These are phyloP conservation scores for Gallinago undulata DNA, from an alignment of 2,113 vertebrate species.

Conservation along the genomic window DNA sequence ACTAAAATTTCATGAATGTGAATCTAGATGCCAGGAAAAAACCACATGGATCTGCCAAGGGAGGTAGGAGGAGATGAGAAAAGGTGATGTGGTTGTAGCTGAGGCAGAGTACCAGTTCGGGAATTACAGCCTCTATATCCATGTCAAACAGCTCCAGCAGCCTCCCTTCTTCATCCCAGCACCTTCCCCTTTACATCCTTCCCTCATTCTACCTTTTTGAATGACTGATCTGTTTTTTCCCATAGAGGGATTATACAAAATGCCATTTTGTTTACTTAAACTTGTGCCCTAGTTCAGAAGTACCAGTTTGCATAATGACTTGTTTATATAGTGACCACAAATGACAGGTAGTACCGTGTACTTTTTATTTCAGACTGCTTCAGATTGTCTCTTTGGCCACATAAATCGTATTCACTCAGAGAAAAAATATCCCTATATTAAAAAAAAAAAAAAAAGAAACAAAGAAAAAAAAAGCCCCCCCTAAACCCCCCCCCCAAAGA, in stretches of 20 bases:
- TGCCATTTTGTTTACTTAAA: neutral
- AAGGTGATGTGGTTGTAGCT: neutral
- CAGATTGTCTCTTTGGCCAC: neutral
- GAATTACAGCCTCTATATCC: neutral
- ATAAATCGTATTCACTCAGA: neutral
- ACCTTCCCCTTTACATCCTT: neutral
- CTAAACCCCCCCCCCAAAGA: neutral
- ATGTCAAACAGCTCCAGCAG: neutral
- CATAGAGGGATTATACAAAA: neutral
- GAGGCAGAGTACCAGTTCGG: neutral
- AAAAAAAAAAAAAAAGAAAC: neutral
- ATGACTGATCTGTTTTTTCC: neutral
- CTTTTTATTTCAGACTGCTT: neutral
- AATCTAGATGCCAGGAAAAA: neutral
- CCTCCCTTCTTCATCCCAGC: neutral
- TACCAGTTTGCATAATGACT: neutral
- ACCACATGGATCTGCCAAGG: neutral
- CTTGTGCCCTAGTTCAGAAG: neutral
- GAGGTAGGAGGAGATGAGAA: neutral
- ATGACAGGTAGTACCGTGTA: neutral
- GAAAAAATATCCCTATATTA: neutral
- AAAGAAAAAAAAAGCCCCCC: neutral
- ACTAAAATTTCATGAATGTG: neutral
- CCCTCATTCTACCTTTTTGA: neutral
- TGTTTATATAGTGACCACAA: constrained; percentile 1